Conservation (phyloP, 2,113 vertebrate species). For the Apodemus sylvaticus region DNA sequence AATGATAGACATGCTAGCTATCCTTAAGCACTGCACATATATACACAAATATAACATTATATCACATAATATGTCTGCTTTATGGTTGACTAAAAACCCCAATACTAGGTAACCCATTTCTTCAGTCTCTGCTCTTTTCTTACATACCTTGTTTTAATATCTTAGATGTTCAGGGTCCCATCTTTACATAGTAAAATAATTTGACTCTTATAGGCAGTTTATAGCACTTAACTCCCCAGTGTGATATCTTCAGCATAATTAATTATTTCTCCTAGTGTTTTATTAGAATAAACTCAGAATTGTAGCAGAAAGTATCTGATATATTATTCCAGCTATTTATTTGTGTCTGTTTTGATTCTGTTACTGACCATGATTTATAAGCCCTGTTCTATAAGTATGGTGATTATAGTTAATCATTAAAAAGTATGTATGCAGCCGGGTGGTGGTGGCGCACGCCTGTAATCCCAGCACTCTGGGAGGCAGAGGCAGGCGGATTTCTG, state of each 20-base stretch:
- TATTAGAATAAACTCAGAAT: conserved; percentile 27
- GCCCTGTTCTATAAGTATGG: background rate
- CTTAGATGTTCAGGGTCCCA: background rate
- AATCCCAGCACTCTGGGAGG: too few species aligned
- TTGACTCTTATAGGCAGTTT: background rate
- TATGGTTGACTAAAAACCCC: background rate
- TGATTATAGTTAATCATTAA: background rate
- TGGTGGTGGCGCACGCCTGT: too few species aligned
- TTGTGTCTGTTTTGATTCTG: background rate
- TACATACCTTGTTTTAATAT: background rate
- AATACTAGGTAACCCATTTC: background rate
- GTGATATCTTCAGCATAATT: background rate
- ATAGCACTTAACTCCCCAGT: background rate
- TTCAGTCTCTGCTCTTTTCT: background rate
- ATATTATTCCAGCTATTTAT: background rate
- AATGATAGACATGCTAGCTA: background rate
- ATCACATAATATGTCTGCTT: background rate
- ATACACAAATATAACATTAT: background rate
- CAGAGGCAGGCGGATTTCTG: too few species aligned
- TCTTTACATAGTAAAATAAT: background rate
- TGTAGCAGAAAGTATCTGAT: background rate
- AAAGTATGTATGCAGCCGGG: background rate
- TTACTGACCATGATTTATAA: background rate
- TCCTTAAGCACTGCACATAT: background rate
- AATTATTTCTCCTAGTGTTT: background rate